phyloP scores from a whole-genome alignment of 1,140 invertebrate genomes.

The Oedothorax gibbosus region DNA sequence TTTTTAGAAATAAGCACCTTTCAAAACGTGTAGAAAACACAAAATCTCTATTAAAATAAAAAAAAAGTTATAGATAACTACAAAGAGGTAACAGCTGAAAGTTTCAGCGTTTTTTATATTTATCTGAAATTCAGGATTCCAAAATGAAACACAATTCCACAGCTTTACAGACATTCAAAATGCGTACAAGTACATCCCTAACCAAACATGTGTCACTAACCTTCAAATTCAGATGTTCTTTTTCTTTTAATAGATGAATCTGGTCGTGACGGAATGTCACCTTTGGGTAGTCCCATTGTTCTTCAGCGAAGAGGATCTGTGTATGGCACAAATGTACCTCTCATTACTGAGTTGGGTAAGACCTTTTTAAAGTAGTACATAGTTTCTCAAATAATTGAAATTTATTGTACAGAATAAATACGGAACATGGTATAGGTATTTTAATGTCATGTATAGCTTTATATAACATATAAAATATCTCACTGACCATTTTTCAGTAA shows the following conservation, averaged over 20 bases:
- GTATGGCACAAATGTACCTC: slow-evolving; percentile 97
- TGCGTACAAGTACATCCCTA: background rate
- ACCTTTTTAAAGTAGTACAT: background rate
- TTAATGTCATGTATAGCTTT: background rate
- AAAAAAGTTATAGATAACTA: too few species aligned
- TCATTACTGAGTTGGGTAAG: slow-evolving; percentile 91
- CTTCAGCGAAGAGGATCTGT: slow-evolving; percentile 93
- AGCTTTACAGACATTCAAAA: background rate
- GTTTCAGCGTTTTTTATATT: too few species aligned
- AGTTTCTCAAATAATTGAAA: background rate
- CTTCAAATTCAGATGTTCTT: background rate
- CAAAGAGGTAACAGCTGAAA: too few species aligned
- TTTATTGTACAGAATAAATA: background rate
- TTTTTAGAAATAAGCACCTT: too few species aligned
- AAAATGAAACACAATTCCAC: too few species aligned
- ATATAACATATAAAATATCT: too few species aligned
- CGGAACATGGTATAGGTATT: background rate
- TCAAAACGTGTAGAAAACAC: too few species aligned
- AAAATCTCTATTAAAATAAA: too few species aligned
- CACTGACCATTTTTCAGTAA: slow-evolving; percentile 73
- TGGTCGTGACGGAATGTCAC: slow-evolving; percentile 69
- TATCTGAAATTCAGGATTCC: too few species aligned
- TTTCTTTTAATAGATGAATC: slow-evolving; percentile 24
- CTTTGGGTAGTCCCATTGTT: slow-evolving; percentile 86
- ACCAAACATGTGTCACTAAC: background rate